Percentiles rank a stretch among this genome's conserved stretches.
Evolutionary conservation across 2,888 invertebrate genomes (phyloP).

Genomic region (Rhingia campestris): DNA sequence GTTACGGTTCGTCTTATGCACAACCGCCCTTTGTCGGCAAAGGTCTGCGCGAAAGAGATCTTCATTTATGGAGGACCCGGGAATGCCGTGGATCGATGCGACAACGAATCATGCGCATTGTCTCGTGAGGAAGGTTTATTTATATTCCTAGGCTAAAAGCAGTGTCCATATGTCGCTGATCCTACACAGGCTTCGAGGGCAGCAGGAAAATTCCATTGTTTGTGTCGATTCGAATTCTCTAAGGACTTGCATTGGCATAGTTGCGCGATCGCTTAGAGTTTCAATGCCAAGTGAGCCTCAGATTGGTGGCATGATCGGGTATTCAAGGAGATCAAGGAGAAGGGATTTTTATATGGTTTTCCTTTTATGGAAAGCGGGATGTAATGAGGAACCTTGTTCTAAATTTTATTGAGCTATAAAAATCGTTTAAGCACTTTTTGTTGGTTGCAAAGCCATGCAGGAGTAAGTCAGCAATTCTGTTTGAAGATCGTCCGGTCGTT

Average conservation of each 20-base stretch:
- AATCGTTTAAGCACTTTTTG: not conserved
- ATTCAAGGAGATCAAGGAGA: constrained; percentile 10
- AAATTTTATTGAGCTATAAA: constrained; percentile 51
- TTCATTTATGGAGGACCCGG: constrained; percentile 58
- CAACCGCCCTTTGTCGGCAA: constrained; percentile 60
- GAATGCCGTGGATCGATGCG: not conserved
- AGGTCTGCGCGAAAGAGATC: constrained; percentile 49
- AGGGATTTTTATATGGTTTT: constrained; percentile 4
- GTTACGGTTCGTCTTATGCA: constrained; percentile 8
- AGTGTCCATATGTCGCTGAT: constrained; percentile 43
- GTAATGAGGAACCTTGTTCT: constrained; percentile 29
- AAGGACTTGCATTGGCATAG: constrained; percentile 3
- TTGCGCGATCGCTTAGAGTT: not conserved
- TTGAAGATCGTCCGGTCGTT: not conserved
- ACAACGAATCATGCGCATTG: constrained; percentile 40
- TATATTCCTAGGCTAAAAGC: constrained; percentile 24
- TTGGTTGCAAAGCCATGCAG: not conserved
- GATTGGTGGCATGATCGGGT: not conserved
- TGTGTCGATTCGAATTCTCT: constrained; percentile 17
- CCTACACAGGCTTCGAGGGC: constrained; percentile 23
- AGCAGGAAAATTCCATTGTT: constrained; percentile 51
- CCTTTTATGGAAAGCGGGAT: constrained; percentile 26
- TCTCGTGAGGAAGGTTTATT: constrained; percentile 11
- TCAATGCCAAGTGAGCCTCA: not conserved
- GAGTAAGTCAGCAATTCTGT: not conserved